Percentiles rank a stretch among this genome's conserved stretches.
Conservation (phyloP, 2,797 vertebrate species). For the Sandelia bainsii region DNA sequence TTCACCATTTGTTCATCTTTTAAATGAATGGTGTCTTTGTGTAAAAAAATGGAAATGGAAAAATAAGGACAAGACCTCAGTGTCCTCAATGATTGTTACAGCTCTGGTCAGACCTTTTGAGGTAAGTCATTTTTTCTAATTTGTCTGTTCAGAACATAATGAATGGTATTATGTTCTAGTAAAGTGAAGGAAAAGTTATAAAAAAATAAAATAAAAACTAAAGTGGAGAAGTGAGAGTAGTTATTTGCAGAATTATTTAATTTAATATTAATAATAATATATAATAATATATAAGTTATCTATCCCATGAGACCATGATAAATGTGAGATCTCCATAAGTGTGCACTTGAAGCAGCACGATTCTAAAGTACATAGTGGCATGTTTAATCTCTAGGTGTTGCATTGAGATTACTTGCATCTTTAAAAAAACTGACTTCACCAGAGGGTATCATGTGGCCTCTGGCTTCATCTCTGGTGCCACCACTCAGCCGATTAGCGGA, state of each 20-base stretch:
- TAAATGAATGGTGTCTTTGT: background rate
- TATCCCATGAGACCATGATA: background rate
- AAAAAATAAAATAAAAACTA: background rate
- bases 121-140: background rate
- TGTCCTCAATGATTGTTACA: background rate
- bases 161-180: background rate
- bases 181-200: no score
- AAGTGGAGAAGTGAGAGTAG: background rate
- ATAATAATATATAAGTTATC: no score
- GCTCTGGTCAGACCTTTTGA: background rate
- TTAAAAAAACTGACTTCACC: slow-evolving; percentile 7
- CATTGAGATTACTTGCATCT: slow-evolving; percentile 16
- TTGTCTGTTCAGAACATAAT: slow-evolving; percentile 12
- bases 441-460: slow-evolving; percentile 25
- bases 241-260: background rate
- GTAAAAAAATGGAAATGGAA: slow-evolving; percentile 4
- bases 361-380: background rate
- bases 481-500: slow-evolving; percentile 45
- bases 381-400: slow-evolving; percentile 8
- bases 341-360: background rate
- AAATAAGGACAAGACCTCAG: background rate
- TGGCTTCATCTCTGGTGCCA: slow-evolving; percentile 30
- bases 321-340: background rate
- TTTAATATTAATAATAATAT: no score
- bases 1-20: slow-evolving; percentile 15